A percentile compares a stretch with the other conserved stretches of the same genome.
Conservation (phyloP, 2,113 vertebrate genomes). For the Oreotrochilus melanogaster region DNA sequence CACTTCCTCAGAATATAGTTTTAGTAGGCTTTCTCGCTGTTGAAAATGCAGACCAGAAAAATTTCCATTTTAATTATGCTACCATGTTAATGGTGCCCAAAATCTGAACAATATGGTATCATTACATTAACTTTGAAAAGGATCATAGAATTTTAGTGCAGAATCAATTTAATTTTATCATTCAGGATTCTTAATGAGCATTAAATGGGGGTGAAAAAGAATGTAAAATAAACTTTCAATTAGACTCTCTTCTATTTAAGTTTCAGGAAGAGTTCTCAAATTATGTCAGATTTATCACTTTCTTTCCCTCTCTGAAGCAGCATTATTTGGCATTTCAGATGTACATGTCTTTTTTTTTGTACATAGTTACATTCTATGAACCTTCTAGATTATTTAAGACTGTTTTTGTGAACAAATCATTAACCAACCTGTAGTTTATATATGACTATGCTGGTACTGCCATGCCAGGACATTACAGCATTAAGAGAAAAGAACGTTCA, state of each 20-base stretch:
- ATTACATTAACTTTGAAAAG: constrained; percentile 34
- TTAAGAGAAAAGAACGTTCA: not conserved
- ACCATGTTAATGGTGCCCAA: not conserved
- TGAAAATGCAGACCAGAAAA: not conserved
- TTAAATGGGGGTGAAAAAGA: constrained; percentile 14
- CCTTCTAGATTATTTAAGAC: not conserved
- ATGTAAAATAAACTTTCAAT: constrained; percentile 22
- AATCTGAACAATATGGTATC: constrained; percentile 36
- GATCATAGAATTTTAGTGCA: constrained; percentile 48
- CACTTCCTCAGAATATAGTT: not conserved
- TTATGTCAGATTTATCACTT: not conserved
- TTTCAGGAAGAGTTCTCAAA: not conserved
- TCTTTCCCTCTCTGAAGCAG: not conserved
- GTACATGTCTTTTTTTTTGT: not conserved
- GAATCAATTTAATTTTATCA: constrained; percentile 49
- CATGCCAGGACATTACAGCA: not conserved
- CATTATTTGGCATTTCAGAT: not conserved
- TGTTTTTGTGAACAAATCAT: not conserved
- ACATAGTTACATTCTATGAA: not conserved
- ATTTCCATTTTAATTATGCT: not conserved
- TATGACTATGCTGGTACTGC: not conserved
- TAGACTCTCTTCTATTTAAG: not conserved
- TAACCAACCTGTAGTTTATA: not conserved
- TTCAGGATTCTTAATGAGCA: constrained; percentile 34
- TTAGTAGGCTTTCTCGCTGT: not conserved